Conservation (phyloP, 2,797 vertebrate genomes). For the Labroides dimidiatus region DNA sequence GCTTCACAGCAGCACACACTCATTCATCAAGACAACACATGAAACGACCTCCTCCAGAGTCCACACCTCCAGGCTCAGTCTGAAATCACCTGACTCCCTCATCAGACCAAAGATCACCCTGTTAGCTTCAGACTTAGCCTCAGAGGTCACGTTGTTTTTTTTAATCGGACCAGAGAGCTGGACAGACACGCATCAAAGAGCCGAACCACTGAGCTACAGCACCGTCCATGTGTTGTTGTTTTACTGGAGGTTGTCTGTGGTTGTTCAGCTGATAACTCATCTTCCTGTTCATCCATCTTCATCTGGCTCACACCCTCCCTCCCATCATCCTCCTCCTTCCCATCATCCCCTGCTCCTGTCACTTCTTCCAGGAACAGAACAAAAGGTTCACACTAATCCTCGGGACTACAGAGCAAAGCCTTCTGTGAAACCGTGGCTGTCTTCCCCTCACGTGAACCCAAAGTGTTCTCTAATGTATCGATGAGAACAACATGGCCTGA, state of each 20-base stretch:
- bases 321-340: neutral
- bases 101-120: too few species aligned
- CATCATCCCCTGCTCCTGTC: neutral
- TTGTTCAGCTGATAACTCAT: too few species aligned
- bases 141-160: too few species aligned
- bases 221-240: neutral
- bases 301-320: too few species aligned
- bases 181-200: too few species aligned
- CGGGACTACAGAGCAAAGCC: constrained; percentile 3
- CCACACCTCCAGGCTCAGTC: neutral
- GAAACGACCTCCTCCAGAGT: neutral
- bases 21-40: neutral
- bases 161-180: too few species aligned
- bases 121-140: too few species aligned
- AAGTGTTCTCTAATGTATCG: neutral
- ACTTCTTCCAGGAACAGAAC: neutral
- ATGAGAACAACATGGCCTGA: neutral
- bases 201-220: too few species aligned
- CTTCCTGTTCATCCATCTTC: too few species aligned
- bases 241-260: too few species aligned
- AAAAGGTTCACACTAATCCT: neutral
- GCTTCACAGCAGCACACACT: constrained; percentile 1
- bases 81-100: too few species aligned
- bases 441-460: neutral
- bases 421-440: neutral